These are phyloP conservation scores for Petrophora chlorosata DNA, from an alignment of 2,888 invertebrate species.

Conservation along the genomic window DNA sequence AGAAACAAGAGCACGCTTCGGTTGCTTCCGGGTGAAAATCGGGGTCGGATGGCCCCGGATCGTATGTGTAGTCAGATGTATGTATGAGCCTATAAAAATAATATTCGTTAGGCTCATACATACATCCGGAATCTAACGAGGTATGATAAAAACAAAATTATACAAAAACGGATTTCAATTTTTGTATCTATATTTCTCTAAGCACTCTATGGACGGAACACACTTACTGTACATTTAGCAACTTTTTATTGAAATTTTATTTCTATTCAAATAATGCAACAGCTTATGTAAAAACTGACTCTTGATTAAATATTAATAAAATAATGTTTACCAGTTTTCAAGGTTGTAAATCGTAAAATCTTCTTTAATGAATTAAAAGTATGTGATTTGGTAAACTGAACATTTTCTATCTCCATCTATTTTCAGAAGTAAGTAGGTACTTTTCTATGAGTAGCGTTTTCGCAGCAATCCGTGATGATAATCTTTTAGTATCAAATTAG, in stretches of 20 bases:
- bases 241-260: conserved; percentile 2
- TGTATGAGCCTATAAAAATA: too few species aligned
- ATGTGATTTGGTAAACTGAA: conserved; percentile 65
- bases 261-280: background rate
- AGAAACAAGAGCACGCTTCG: too few species aligned
- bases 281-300: background rate
- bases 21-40: too few species aligned
- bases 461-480: conserved; percentile 86
- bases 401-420: conserved; percentile 87
- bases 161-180: too few species aligned
- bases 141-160: too few species aligned
- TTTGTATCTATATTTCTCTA: too few species aligned
- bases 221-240: background rate
- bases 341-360: background rate
- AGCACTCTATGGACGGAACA: conserved; percentile 35
- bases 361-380: conserved; percentile 48
- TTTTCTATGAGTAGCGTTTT: conserved; percentile 85
- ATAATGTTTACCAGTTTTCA: background rate
- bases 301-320: background rate
- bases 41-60: too few species aligned
- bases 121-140: too few species aligned
- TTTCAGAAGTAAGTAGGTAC: conserved; percentile 89
- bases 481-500: conserved; percentile 84
- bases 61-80: too few species aligned
- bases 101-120: too few species aligned